Conservation (phyloP, 2,888 invertebrate species). For the Drosophila pseudotalamancana region DNA sequence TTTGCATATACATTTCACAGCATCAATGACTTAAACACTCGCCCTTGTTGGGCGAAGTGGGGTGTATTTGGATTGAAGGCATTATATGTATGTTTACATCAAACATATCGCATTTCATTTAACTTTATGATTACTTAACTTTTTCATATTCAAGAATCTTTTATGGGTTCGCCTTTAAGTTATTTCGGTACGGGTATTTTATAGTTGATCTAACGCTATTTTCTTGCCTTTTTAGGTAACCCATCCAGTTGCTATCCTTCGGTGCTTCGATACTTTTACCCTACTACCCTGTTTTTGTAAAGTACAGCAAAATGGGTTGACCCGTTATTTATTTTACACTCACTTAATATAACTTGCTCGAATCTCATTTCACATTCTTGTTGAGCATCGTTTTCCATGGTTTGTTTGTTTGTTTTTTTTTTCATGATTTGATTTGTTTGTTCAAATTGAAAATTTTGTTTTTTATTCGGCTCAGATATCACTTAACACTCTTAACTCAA, state of each 20-base stretch:
- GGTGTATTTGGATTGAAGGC: conserved; percentile 22
- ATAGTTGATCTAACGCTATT: neutral
- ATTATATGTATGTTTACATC: conserved; percentile 1
- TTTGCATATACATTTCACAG: conserved; percentile 56
- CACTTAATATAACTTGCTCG: no score
- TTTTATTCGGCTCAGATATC: no score
- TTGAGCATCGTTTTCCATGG: no score
- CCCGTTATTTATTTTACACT: neutral
- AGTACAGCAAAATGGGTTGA: neutral
- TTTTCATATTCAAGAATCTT: no score
- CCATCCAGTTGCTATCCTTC: conserved; percentile 11
- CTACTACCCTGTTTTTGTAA: neutral
- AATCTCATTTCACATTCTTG: no score
- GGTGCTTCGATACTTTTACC: conserved; percentile 7
- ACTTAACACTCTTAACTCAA: no score
- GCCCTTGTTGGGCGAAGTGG: neutral
- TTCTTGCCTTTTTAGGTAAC: conserved; percentile 1
- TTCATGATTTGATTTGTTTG: no score
- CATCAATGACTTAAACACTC: conserved; percentile 25
- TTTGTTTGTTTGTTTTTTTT: no score
- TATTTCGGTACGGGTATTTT: conserved; percentile 17
- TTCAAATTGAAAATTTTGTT: no score
- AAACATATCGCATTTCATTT: neutral
- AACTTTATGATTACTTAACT: neutral
- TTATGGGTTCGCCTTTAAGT: neutral